Base-by-base conservation (phyloP, 2,113 vertebrate genomes). In the Rhinopomastus cyanomelas region DNA sequence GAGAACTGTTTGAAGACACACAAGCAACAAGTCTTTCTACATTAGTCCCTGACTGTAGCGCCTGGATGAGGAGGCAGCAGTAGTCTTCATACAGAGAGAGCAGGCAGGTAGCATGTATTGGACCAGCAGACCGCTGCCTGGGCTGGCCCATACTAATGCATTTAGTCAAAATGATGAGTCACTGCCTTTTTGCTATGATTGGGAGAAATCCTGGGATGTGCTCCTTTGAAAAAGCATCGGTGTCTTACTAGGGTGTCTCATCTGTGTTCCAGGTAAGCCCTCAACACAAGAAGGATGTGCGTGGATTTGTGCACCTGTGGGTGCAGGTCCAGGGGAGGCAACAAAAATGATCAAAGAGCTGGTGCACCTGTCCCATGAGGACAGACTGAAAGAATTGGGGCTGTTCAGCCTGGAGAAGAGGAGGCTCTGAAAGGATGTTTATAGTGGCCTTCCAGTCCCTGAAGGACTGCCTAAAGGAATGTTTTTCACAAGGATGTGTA, bases 51-150 rank as follows among this genome's bases (percentile, higher is more conserved):
- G 53, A 19, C 22, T 12, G 25, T 19, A 72, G 29, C 6, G 25
- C 9, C 0, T 0, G 1, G 34, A 7, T 5, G 55, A 74, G 69
- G 21, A 7, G 5, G 3, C 4, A 6, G 39, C 34, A 65, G 14
- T 23, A 53, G 12, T 6, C 14, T 36, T 29, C 8, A 16, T 51
- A 55, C 37, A 49, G 44, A 13, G 44, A 29, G 19, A 17, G 17
- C 26, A 57, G 39, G 42, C 37, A 53, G 48, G 26, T 2, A 12
- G 32, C 12, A 7, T 0, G 32, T 52, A 13, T 26, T 67, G 42
- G 8, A 26, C 36, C 68, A 52, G 36, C 11, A 46, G 52, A 62
- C 61, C 79, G n/a, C 48, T 48, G 23, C 21, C 37, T 13, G 71
- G 30, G 19, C 64, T 62, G 44, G 13, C 25, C 72, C 23, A 20